Percentiles rank a stretch among this genome's conserved stretches.
These are phyloP conservation scores for Lysandra coridon DNA, from an alignment of 2,888 invertebrate genomes.

Conservation along the genomic window DNA sequence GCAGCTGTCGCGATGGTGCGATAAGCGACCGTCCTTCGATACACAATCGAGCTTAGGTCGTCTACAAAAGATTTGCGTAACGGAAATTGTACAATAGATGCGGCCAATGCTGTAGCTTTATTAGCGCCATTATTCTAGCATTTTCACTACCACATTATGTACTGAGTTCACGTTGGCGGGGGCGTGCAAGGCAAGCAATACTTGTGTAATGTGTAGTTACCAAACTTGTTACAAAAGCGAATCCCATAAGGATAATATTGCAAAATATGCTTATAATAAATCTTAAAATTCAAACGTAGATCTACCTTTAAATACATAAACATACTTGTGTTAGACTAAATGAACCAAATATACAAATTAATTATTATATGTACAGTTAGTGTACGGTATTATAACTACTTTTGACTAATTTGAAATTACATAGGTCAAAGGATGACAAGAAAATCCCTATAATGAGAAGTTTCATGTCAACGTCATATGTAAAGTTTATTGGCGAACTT, in stretches of 20 bases:
- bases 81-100: constrained; percentile 48
- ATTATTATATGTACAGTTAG: too few species aligned
- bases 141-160: not conserved
- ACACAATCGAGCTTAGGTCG: constrained; percentile 68
- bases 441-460: too few species aligned
- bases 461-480: too few species aligned
- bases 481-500: too few species aligned
- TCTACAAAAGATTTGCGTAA: constrained; percentile 62
- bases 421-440: not conserved
- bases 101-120: not conserved
- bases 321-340: too few species aligned
- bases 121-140: constrained; percentile 17
- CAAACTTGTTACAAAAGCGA: not conserved
- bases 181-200: not conserved
- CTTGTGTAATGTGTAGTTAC: not conserved
- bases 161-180: not conserved
- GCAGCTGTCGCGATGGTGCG: constrained; percentile 72
- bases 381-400: too few species aligned
- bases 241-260: not conserved
- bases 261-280: not conserved
- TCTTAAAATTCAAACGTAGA: not conserved
- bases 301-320: too few species aligned
- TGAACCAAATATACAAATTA: too few species aligned
- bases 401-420: too few species aligned
- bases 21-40: constrained; percentile 72